These are phyloP conservation scores for Camponotus fellah DNA, from an alignment of 2,888 invertebrate genomes.

Conservation along the genomic window DNA sequence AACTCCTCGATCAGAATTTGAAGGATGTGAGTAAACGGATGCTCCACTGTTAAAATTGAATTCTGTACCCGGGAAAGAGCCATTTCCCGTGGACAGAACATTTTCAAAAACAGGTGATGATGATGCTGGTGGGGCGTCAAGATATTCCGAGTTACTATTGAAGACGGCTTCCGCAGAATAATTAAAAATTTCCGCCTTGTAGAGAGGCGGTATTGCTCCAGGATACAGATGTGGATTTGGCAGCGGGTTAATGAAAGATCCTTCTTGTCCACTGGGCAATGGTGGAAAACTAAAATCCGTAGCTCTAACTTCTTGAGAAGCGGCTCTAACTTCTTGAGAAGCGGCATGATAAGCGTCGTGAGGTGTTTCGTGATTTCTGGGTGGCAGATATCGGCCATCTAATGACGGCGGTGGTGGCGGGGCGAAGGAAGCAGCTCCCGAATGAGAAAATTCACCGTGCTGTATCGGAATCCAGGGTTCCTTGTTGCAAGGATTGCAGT, in stretches of 20 bases:
- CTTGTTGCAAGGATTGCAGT: constrained; percentile 93
- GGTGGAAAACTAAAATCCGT: constrained; percentile 74
- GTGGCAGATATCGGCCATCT: constrained; percentile 48
- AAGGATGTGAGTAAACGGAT: background rate
- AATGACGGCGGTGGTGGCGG: background rate
- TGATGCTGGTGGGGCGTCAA: background rate
- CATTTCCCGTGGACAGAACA: background rate
- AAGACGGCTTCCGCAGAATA: background rate
- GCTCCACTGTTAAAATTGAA: background rate
- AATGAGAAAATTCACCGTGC: constrained; percentile 9
- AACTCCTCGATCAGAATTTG: background rate
- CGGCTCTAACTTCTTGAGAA: constrained; percentile 72
- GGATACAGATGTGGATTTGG: constrained; percentile 90
- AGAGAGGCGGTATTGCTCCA: constrained; percentile 89
- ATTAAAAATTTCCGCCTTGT: constrained; percentile 74
- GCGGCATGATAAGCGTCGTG: constrained; percentile 62
- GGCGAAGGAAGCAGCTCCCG: background rate
- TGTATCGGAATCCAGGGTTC: constrained; percentile 92
- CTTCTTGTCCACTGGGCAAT: constrained; percentile 24
- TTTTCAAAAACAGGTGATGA: background rate
- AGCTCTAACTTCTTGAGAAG: constrained; percentile 72
- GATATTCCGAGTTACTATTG: constrained; percentile 2
- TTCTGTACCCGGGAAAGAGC: background rate
- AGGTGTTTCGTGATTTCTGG: background rate
- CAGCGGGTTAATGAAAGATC: constrained; percentile 86